Conservation (phyloP, 1,140 invertebrate genomes). For the Zaprionus africanus region DNA sequence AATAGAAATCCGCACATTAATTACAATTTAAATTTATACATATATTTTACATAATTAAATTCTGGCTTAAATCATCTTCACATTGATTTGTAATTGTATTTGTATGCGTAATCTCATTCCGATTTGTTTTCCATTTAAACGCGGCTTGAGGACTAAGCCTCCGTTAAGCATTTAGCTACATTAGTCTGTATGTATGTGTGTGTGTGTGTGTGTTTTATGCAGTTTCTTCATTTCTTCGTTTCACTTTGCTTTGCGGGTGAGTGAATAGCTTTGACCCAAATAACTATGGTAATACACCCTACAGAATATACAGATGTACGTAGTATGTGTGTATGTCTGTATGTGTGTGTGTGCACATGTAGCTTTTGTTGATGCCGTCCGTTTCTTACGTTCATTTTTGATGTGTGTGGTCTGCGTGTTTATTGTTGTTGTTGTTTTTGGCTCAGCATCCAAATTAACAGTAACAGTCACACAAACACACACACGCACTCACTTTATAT, state of each 20-base stretch:
- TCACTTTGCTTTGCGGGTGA: slow-evolving; percentile 66
- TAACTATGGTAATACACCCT: slow-evolving; percentile 77
- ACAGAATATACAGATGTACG: slow-evolving; percentile 29
- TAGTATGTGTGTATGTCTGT: neutral
- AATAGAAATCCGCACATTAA: no score
- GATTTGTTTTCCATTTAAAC: slow-evolving; percentile 44
- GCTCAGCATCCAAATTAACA: slow-evolving; percentile 31
- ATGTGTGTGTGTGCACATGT: slow-evolving; percentile 40
- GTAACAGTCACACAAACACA: slow-evolving; percentile 11
- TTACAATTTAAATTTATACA: neutral
- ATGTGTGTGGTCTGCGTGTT: slow-evolving; percentile 18
- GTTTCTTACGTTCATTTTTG: slow-evolving; percentile 22
- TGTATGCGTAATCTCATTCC: slow-evolving; percentile 24
- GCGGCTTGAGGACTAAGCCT: slow-evolving; percentile 56
- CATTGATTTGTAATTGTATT: slow-evolving; percentile 33
- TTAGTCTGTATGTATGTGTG: slow-evolving; percentile 49
- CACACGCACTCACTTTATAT: no score
- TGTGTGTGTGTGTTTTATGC: slow-evolving; percentile 68
- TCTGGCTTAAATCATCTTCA: neutral
- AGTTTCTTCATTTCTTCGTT: slow-evolving; percentile 68
- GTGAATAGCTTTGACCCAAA: slow-evolving; percentile 84
- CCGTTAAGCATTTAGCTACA: slow-evolving; percentile 53
- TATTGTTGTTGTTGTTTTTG: slow-evolving; percentile 33
- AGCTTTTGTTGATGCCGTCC: slow-evolving; percentile 60
- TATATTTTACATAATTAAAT: slow-evolving; percentile 15